Evolutionary conservation across 2,888 invertebrate genomes (phyloP).

Genomic region (Agriopis marginaria): DNA sequence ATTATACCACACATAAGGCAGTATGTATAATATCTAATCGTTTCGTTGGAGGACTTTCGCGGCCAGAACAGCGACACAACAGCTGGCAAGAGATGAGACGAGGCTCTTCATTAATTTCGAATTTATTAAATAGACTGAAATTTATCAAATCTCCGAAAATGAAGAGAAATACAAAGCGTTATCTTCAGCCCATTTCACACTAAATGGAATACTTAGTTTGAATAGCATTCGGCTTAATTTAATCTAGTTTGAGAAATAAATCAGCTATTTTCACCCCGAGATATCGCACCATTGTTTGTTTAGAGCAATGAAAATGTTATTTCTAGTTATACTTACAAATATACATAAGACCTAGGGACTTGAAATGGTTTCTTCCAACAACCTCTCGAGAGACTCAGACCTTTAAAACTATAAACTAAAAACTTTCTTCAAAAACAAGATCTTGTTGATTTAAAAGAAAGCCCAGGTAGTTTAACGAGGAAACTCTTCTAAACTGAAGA

Average conservation of each 20-base stretch:
- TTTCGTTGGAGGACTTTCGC: background rate
- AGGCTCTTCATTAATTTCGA: conserved; percentile 11
- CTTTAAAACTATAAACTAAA: no score
- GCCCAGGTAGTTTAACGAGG: conserved; percentile 6
- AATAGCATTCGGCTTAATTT: conserved; percentile 18
- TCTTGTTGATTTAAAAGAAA: conserved; percentile 13
- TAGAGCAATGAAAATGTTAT: background rate
- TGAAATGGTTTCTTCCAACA: background rate
- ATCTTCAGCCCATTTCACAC: conserved; percentile 20
- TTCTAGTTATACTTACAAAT: conserved; percentile 1
- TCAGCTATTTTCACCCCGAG: conserved; percentile 11
- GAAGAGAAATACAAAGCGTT: conserved; percentile 14
- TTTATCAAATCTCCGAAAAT: conserved; percentile 17
- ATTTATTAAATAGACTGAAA: conserved; percentile 10
- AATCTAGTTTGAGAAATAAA: conserved; percentile 21
- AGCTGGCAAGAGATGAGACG: background rate
- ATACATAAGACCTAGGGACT: background rate
- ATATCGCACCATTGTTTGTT: conserved; percentile 5
- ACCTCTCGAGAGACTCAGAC: background rate
- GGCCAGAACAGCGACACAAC: background rate
- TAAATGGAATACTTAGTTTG: conserved; percentile 19
- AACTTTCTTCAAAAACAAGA: conserved; percentile 7
- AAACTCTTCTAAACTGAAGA: conserved; percentile 13
- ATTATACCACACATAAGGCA: background rate
- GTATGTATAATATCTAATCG: background rate